Evolutionary conservation across 1,140 invertebrate genomes (phyloP), one percentile per base, ranked within the genome.

Genomic region (Lepidotrigona ventralis): DNA sequence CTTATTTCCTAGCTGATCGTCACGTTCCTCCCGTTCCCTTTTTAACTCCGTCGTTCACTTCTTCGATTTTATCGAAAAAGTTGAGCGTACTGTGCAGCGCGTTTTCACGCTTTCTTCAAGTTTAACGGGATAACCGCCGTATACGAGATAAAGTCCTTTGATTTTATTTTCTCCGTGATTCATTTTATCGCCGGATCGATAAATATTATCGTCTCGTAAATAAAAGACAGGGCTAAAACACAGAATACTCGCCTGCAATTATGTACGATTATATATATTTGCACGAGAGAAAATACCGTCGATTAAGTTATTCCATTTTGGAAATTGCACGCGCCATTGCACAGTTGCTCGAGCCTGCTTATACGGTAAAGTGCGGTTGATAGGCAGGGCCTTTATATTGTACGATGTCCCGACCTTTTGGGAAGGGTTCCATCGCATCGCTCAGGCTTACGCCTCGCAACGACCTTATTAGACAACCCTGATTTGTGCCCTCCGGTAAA

Each of bases 391-490:
- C 64, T 51, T 58, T 83, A 81, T 72, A 81, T 86, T 69, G 74
- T 51, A 23, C 73, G 54, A 75, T 60, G 78, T 74, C 66, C 69
- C 85, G 68, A 75, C 66, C 56, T 80, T 64, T 23, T 66, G 68
- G 15, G 26, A 69, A 71, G 68, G 72, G 64, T 79, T 71, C 90
- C 91, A 91, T 3, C 12, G 23, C 58, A 60, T 92, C 89, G 88
- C 86, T 92, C 91, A 92, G 90, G 90, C 90, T 92, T 92, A 91
- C 91, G 80, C 90, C 88, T 81, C 84, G 29, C 80, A 60, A 90
- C 91, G 88, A 91, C 90, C 91, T 92, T 92, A 92, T 92, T 92
- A 92, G 90, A 90, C 89, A 90, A 91, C 88, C 88, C 85, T 91
- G 92, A 92, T 92, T 92, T 93, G 91, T 93, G 89, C 89, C 90